These are phyloP conservation scores for Popillia japonica DNA, from an alignment of 1,140 invertebrate genomes.

Conservation along the genomic window DNA sequence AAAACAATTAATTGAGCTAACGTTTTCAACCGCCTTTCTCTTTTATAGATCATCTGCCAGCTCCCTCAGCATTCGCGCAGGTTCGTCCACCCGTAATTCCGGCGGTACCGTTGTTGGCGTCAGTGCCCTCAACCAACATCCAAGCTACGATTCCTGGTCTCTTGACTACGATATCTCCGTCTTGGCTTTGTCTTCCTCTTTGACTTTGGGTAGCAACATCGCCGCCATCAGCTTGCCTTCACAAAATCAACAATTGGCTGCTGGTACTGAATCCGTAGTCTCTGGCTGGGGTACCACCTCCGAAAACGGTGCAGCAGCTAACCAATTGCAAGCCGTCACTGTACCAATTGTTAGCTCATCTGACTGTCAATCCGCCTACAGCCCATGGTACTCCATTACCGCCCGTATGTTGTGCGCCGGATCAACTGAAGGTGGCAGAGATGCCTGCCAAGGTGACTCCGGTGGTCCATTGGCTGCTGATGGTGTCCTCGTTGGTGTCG, in stretches of 20 bases:
- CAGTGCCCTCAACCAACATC: background rate
- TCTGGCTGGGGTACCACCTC: conserved; percentile 41
- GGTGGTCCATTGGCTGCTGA: too few relatives aligned
- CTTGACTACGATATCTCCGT: conserved; percentile 3
- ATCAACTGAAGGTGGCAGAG: too few relatives aligned
- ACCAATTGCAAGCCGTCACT: conserved; percentile 25
- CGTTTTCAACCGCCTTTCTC: too few relatives aligned
- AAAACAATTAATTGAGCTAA: too few relatives aligned
- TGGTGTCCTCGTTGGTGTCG: too few relatives aligned
- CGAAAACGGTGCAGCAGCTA: background rate
- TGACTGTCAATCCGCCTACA: conserved; percentile 8
- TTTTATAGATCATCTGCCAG: conserved; percentile 43
- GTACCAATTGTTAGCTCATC: conserved; percentile 33
- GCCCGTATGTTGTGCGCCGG: too few relatives aligned
- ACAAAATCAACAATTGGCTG: background rate
- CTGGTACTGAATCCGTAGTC: conserved; percentile 25
- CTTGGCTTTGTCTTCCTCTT: background rate
- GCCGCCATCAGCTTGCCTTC: conserved; percentile 23
- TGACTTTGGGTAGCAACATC: background rate
- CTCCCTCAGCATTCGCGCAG: conserved; percentile 34
- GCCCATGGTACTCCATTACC: too few relatives aligned
- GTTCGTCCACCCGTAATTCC: background rate
- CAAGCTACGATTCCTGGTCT: background rate
- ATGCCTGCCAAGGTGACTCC: too few relatives aligned
- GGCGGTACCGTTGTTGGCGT: background rate